Base-by-base conservation (phyloP, 2,113 vertebrate genomes). In the Stictonetta naevosa region DNA sequence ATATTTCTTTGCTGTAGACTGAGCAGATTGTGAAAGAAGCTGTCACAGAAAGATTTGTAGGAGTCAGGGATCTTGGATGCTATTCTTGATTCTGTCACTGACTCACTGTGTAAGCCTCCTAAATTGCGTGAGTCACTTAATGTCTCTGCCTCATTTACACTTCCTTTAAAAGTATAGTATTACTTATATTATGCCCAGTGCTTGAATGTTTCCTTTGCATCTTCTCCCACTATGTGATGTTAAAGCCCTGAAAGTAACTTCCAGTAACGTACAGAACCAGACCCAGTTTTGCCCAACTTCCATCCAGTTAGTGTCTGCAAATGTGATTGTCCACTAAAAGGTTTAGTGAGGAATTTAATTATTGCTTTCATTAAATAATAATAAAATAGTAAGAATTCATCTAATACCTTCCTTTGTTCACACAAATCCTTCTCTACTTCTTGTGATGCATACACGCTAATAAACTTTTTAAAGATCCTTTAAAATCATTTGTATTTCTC, bases 111-210 rank as follows among this genome's bases (percentile, higher is more conserved):
- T 56, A 40, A 81, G 42, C 78, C 73, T 83, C 63, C 50, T 29
- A 10, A 90, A 94, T 34, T n/a, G 74, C 58, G 5, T 88, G 86
- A 93, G 79, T 95, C 92, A 83, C 79, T 52, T 55, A 3, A 29
- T 63, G 88, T 59, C 93, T 83, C 79, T 95, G 85, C 85, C 79
- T 90, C 92, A 42, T 80, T 95, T 88, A 88, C 92, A 34, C 85
- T 79, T 71, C 66, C 80, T 89, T 21, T 64, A 52, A 85, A 86
- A 95, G 85, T 46, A 36, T 72, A 83, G 26, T 44, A 67, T 78
- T 90, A 7, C 60, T 90, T 66, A 11, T 12, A 75, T 84, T 56
- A 28, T 86, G 60, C 64, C 67, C 56, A 34, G 42, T 20, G 38
- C 88, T 94, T 84, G 73, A 84, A 81, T 78, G 52, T 59, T 83